These are phyloP conservation scores for Eulemur rubriventer DNA, from an alignment of 2,797 vertebrate species.

Conservation along the genomic window DNA sequence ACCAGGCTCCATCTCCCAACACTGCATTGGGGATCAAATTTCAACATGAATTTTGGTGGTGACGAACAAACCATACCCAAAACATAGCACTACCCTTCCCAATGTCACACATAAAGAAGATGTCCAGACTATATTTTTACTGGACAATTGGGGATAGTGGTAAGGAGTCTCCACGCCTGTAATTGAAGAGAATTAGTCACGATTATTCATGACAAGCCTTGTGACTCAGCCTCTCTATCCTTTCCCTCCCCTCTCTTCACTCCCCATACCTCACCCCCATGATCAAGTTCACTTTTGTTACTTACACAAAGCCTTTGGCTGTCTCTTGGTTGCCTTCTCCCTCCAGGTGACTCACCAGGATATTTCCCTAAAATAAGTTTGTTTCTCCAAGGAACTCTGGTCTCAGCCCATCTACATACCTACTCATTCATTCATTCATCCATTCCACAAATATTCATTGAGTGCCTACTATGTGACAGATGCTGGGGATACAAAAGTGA, in stretches of 20 bases:
- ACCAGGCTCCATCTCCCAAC: not conserved
- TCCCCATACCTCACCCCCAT: not conserved
- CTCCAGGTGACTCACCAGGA: not conserved
- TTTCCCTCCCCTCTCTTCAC: not conserved
- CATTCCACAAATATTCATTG: not conserved
- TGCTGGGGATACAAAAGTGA: not conserved
- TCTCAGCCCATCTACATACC: not conserved
- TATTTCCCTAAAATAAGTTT: constrained; percentile 6
- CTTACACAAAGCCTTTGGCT: not conserved
- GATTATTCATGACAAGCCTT: not conserved
- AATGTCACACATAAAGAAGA: not conserved
- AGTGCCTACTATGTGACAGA: not conserved
- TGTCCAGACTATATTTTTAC: not conserved
- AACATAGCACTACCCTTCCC: not conserved
- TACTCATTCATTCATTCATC: not conserved
- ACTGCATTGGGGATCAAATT: not conserved
- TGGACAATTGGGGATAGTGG: not conserved
- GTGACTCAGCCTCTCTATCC: not conserved
- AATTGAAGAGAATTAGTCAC: not conserved
- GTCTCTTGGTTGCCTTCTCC: not conserved
- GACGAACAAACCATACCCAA: not conserved
- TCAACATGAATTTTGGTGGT: not conserved
- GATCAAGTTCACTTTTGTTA: not conserved
- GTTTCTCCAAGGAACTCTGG: not conserved
- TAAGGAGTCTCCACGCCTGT: not conserved